phyloP scores from a whole-genome alignment of 2,113 vertebrate genomes.

The Myrmophylax atrothorax region DNA sequence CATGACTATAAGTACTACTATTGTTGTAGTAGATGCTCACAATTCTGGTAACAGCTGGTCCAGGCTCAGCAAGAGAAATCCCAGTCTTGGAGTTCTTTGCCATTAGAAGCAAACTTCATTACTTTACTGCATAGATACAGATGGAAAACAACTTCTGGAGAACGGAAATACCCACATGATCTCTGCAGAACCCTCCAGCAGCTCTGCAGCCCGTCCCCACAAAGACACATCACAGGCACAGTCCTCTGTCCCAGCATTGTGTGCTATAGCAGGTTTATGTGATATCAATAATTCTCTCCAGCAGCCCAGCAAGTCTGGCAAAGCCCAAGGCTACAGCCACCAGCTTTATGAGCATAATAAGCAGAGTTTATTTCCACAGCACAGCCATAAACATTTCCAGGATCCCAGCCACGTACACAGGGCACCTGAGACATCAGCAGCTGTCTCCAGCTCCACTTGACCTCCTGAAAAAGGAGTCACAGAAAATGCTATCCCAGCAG shows the following conservation, averaged over 20 bases:
- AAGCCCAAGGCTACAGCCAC: constrained; percentile 41
- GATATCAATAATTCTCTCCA: constrained; percentile 35
- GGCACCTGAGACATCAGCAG: constrained; percentile 42
- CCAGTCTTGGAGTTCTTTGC: neutral
- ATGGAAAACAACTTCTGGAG: neutral
- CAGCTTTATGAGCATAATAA: constrained; percentile 14
- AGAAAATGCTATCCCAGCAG: constrained; percentile 33
- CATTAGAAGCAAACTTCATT: neutral
- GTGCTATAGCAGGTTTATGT: neutral
- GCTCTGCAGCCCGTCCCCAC: neutral
- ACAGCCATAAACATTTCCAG: constrained; percentile 33
- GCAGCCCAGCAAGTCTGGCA: constrained; percentile 34
- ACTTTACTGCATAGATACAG: neutral
- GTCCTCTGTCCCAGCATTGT: neutral
- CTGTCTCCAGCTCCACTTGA: constrained; percentile 40
- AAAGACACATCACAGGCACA: neutral
- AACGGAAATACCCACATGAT: neutral
- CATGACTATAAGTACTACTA: accelerated
- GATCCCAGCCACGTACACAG: constrained; percentile 28
- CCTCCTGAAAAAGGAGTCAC: constrained; percentile 13
- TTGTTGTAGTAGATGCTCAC: neutral
- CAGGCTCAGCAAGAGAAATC: neutral
- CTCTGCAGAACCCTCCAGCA: neutral
- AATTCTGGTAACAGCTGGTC: neutral
- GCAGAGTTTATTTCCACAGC: constrained; percentile 47